Conservation (phyloP, 2,888 invertebrate species). For the Scotopteryx bipunctaria region DNA sequence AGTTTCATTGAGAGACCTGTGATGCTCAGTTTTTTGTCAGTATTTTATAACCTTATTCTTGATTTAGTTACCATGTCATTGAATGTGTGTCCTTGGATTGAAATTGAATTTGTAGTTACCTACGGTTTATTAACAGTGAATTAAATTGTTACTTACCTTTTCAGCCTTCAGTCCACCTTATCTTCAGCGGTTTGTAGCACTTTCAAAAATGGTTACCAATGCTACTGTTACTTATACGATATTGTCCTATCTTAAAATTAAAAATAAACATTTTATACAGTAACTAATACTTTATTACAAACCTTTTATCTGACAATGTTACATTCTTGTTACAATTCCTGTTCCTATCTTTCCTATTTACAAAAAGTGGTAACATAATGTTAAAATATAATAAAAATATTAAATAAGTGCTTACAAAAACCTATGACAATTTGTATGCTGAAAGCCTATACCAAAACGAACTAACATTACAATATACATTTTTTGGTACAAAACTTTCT, state of each 20-base stretch:
- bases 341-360: slow-evolving; percentile 57
- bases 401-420: slow-evolving; percentile 66
- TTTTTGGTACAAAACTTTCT: slow-evolving; percentile 81
- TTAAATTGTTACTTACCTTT: slow-evolving; percentile 5
- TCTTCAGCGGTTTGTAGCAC: neutral
- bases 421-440: slow-evolving; percentile 72
- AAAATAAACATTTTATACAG: slow-evolving; percentile 49
- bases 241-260: slow-evolving; percentile 22
- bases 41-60: too few species aligned
- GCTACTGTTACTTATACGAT: neutral
- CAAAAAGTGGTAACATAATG: slow-evolving; percentile 73
- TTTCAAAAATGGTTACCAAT: neutral
- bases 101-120: neutral
- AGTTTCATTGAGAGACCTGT: too few species aligned
- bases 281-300: slow-evolving; percentile 76
- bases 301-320: slow-evolving; percentile 42
- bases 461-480: slow-evolving; percentile 75
- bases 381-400: slow-evolving; percentile 57
- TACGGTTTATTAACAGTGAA: neutral
- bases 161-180: neutral
- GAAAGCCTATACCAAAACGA: slow-evolving; percentile 77
- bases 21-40: too few species aligned
- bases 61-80: too few species aligned
- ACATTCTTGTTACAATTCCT: slow-evolving; percentile 47
- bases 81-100: too few species aligned